phyloP scores from a whole-genome alignment of 37 sponge, comb jelly and placozoan species.

The Tethya wilhelma region DNA sequence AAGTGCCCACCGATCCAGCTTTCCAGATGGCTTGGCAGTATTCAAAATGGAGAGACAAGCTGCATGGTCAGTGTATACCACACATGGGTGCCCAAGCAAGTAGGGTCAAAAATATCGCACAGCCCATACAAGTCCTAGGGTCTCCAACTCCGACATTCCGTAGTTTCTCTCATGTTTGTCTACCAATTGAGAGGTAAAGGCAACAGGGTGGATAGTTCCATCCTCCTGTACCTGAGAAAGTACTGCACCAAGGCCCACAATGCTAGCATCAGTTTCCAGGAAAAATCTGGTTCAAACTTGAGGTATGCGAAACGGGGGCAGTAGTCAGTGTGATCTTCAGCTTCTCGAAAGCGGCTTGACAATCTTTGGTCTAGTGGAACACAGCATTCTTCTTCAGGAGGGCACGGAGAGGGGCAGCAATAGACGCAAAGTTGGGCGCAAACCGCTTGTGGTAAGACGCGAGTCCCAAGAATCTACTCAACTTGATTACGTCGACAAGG shows the following conservation, averaged over 20 bases:
- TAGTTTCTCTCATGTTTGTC: constrained; percentile 56
- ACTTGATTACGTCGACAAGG: constrained; percentile 19
- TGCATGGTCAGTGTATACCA: constrained; percentile 56
- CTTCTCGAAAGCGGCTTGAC: too few species aligned
- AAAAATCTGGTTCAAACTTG: constrained; percentile 16
- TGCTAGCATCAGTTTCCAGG: constrained; percentile 25
- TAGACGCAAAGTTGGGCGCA: constrained; percentile 19
- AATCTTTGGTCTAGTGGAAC: constrained; percentile 13
- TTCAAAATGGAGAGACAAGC: constrained; percentile 42
- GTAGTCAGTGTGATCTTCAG: background rate
- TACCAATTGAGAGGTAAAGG: constrained; percentile 39
- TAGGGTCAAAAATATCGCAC: constrained; percentile 36
- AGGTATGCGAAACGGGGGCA: constrained; percentile 37
- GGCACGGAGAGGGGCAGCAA: background rate
- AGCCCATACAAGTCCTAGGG: constrained; percentile 50
- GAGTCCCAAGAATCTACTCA: constrained; percentile 35
- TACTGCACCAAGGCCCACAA: constrained; percentile 16
- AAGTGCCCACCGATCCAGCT: constrained; percentile 44
- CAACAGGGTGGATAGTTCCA: constrained; percentile 39
- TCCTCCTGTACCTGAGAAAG: constrained; percentile 4
- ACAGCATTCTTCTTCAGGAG: constrained; percentile 11
- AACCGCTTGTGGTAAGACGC: constrained; percentile 32
- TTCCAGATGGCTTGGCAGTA: constrained; percentile 40
- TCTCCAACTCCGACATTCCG: constrained; percentile 70
- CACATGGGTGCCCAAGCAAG: constrained; percentile 34